These are phyloP conservation scores for Sinocyclocheilus anshuiensis DNA, from an alignment of 2,113 vertebrate species.

Conservation along the genomic window DNA sequence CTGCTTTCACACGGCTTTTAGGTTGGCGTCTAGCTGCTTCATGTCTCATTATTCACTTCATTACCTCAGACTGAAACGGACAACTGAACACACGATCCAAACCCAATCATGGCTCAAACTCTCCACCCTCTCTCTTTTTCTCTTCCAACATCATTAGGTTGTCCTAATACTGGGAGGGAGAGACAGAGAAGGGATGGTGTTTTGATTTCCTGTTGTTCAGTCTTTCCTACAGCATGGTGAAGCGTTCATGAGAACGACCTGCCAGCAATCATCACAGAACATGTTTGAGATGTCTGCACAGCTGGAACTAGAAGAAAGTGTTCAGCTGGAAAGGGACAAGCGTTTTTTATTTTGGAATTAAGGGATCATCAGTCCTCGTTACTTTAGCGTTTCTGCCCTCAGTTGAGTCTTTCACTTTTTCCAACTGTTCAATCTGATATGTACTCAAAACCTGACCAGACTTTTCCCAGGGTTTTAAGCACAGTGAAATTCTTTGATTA, in stretches of 20 bases:
- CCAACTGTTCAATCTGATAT: not conserved
- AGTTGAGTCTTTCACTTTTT: not conserved
- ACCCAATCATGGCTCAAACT: constrained; percentile 42
- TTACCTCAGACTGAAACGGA: constrained; percentile 54
- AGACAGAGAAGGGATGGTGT: constrained; percentile 3
- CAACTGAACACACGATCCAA: constrained; percentile 41
- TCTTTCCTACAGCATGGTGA: constrained; percentile 14
- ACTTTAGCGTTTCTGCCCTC: not conserved
- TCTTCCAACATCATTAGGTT: constrained; percentile 38
- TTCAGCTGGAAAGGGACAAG: not conserved
- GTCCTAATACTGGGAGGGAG: not conserved
- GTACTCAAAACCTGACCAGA: not conserved
- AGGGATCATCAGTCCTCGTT: not conserved
- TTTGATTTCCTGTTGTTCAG: constrained; percentile 34
- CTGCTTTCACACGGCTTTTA: constrained; percentile 44
- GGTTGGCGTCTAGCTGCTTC: constrained; percentile 21
- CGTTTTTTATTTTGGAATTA: constrained; percentile 4
- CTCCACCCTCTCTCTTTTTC: constrained; percentile 33
- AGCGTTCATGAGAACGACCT: not conserved
- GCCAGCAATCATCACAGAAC: constrained; percentile 6
- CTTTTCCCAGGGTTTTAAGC: not conserved
- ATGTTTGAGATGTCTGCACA: constrained; percentile 5
- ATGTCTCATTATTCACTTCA: constrained; percentile 61
- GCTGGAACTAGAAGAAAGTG: constrained; percentile 15
- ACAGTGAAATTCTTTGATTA: not conserved